Percentiles rank a stretch among this genome's conserved stretches.
Conservation (phyloP, 2,113 vertebrate genomes). For the Crotalus horridus region DNA sequence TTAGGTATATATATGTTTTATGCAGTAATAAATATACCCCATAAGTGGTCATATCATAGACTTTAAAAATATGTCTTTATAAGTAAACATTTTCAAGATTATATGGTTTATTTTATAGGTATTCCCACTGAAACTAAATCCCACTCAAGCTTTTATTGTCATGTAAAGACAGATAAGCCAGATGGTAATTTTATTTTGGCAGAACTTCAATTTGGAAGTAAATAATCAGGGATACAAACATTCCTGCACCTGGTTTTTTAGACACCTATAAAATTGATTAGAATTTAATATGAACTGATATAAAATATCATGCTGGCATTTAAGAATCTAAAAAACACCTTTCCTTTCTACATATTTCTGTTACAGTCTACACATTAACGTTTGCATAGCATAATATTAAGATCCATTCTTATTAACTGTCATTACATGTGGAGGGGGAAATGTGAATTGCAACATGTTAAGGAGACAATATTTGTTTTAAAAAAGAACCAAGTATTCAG, state of each 20-base stretch:
- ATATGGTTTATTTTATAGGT: background rate
- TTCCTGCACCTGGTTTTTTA: background rate
- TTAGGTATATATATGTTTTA: background rate
- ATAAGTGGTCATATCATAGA: background rate
- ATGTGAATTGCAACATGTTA: fast-evolving
- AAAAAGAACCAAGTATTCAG: background rate
- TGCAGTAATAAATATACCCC: background rate
- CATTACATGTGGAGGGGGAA: background rate
- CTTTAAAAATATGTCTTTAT: background rate
- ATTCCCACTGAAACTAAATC: background rate
- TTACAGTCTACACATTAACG: background rate
- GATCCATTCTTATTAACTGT: background rate
- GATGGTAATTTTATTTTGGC: constrained; percentile 2
- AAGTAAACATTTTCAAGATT: background rate
- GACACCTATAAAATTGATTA: background rate
- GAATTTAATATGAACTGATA: background rate
- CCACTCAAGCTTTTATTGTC: background rate
- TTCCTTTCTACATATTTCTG: fast-evolving
- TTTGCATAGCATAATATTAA: background rate
- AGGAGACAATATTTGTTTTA: fast-evolving
- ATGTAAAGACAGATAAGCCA: background rate
- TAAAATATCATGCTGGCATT: background rate
- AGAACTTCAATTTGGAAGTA: background rate
- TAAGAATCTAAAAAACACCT: background rate
- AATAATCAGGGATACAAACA: background rate